Evolutionary conservation across 2,888 invertebrate genomes (phyloP).

Genomic region (Papilio protenor): DNA sequence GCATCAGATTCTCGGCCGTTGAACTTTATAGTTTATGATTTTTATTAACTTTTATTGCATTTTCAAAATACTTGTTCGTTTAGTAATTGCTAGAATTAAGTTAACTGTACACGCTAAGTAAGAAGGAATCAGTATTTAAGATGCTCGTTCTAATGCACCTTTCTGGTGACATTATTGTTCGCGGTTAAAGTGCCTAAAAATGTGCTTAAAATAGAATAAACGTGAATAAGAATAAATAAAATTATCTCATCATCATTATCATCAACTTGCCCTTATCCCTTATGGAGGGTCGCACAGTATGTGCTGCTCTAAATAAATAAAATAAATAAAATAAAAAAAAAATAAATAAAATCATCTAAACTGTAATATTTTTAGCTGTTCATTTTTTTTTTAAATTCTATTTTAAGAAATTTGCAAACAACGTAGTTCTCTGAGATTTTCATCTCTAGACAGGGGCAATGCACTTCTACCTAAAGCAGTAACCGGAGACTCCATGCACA

Average conservation of each 20-base stretch:
- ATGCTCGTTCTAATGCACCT: neutral
- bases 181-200: too few relatives aligned
- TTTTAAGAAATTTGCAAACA: constrained; percentile 6
- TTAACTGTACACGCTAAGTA: neutral
- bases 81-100: neutral
- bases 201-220: neutral
- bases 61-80: neutral
- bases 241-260: too few relatives aligned
- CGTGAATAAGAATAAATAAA: neutral
- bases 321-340: neutral
- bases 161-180: neutral
- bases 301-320: neutral
- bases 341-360: neutral
- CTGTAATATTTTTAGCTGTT: neutral
- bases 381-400: neutral
- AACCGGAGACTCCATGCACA: constrained; percentile 32
- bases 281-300: too few relatives aligned
- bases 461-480: constrained; percentile 23
- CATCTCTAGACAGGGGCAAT: constrained; percentile 40
- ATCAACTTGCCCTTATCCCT: neutral
- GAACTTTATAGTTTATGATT: neutral
- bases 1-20: constrained; percentile 52
- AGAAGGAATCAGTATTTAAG: neutral
- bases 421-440: constrained; percentile 21
- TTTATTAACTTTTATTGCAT: neutral